Evolutionary conservation across 1,140 invertebrate genomes (phyloP).

Genomic region (Gryllus bimaculatus): DNA sequence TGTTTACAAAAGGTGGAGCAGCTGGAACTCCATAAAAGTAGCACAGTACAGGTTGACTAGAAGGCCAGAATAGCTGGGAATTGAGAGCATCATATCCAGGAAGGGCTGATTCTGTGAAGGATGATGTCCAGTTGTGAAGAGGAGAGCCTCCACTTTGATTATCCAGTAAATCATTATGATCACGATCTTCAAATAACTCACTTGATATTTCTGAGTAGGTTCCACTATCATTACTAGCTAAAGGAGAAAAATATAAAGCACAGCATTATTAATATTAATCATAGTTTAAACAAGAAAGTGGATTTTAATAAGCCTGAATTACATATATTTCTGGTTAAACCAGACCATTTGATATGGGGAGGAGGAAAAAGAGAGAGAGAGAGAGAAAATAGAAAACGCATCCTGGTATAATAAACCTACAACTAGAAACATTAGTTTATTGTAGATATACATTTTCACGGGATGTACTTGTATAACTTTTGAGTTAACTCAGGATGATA

Average conservation of each 20-base stretch:
- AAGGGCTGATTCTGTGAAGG: neutral
- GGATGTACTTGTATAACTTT: too few relatives aligned
- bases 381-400: too few relatives aligned
- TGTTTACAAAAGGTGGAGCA: neutral
- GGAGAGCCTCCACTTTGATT: too few relatives aligned
- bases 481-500: neutral
- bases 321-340: too few relatives aligned
- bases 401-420: too few relatives aligned
- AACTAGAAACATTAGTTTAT: too few relatives aligned
- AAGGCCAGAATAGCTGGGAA: neutral
- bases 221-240: neutral
- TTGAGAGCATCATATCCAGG: neutral
- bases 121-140: neutral
- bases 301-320: too few relatives aligned
- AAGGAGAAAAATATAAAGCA: neutral
- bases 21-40: neutral
- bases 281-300: too few relatives aligned
- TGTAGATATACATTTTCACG: too few relatives aligned
- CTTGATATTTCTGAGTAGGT: neutral
- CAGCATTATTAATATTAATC: too few relatives aligned
- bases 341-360: too few relatives aligned
- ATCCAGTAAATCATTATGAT: neutral
- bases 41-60: neutral
- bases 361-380: too few relatives aligned
- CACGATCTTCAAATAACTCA: neutral